Base-by-base conservation (phyloP, 2,797 vertebrate genomes). In the Gallinago stenura region DNA sequence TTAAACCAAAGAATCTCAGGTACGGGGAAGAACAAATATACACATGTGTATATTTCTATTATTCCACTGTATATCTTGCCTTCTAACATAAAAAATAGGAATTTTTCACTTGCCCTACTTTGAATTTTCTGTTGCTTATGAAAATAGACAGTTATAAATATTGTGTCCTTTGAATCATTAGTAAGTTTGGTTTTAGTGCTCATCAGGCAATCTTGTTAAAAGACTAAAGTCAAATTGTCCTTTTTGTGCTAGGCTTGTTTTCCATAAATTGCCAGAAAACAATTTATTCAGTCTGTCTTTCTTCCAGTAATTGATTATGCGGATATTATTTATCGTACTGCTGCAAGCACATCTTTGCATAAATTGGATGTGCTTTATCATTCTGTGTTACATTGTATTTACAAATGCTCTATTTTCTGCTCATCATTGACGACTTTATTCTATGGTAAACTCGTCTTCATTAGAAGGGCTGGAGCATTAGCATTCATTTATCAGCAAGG, bases 301-400 rank as follows among this genome's bases (percentile, higher is more conserved):
- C 92, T 97, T 97, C 93, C 70, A 68, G 94, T 97, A 97, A 97
- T 97, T 97, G 96, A 97, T 97, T 97, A 97, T 94, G 93, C 46
- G 76, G 94, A 95, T 97, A 97, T 96, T 97, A 97, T 97, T 97
- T 97, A 97, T 97, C 68, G 4, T 97, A 86, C 89, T 69, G 83
- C 94, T 96, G 90, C 94, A 96, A 97, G 94, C 78, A 93, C 94
- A 91, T 97, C 89, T 97, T 97, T 93, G 97, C 95, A 96, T 97
- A 97, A 97, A 97, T 97, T 96, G 88, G 80, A 90, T 93, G 93
- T 96, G 83, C 95, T 97, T 97, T 96, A 97, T 97, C 96, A 97
- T 95, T 94, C 91, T 70, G 69, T 90, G 92, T 95, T 97, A 87
- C 90, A 94, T 69, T 95, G 91, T 97, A 97, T 97, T 97, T 97